A percentile compares a stretch with the other conserved stretches of the same genome.
phyloP scores from a whole-genome alignment of 92 coral and sea anemone species.

The Actinernus sp. region DNA sequence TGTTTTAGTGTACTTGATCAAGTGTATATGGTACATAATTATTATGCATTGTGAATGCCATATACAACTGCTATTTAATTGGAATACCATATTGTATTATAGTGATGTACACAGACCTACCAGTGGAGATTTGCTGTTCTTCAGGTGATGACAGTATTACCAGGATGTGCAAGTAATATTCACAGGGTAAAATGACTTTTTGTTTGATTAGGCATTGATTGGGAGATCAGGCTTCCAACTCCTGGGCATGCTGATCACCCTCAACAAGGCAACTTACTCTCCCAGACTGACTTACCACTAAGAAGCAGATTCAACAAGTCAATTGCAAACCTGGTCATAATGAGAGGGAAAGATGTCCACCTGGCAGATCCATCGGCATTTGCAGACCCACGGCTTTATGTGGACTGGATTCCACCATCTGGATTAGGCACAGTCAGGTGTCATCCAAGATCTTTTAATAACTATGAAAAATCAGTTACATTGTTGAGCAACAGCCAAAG shows the following conservation, averaged over 20 bases:
- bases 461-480: conserved; percentile 85
- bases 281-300: conserved; percentile 31
- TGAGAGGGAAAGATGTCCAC: conserved; percentile 93
- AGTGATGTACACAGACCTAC: too few species aligned
- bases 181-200: too few species aligned
- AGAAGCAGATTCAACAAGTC: conserved; percentile 81
- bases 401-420: conserved; percentile 77
- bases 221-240: conserved; percentile 87
- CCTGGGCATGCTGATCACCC: conserved; percentile 58
- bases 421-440: conserved; percentile 67
- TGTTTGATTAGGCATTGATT: conserved; percentile 81
- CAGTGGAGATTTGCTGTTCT: too few species aligned
- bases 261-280: conserved; percentile 1
- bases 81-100: too few species aligned
- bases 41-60: too few species aligned
- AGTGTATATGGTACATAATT: too few species aligned
- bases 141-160: too few species aligned
- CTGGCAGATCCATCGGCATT: conserved; percentile 80
- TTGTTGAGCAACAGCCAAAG: conserved; percentile 95
- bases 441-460: conserved; percentile 87
- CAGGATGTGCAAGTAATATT: too few species aligned
- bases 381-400: conserved; percentile 73
- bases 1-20: too few species aligned
- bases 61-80: too few species aligned
- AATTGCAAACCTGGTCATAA: conserved; percentile 80